A percentile compares a stretch with the other conserved stretches of the same genome.
Evolutionary conservation across 2,113 vertebrate species (phyloP).

Genomic region (Hylia prasina): DNA sequence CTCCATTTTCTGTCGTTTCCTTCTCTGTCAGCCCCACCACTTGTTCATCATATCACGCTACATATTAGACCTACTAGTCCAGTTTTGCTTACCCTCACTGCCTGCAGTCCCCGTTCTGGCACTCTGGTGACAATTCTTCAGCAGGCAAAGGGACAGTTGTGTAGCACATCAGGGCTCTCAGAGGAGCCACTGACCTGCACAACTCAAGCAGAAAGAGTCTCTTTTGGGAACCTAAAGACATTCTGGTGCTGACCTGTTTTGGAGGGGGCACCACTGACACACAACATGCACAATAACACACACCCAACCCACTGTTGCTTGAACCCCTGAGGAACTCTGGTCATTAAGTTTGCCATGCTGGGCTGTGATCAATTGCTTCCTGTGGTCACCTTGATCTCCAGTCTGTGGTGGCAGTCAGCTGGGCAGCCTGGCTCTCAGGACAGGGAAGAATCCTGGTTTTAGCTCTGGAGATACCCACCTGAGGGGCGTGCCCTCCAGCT

Average conservation of each 20-base stretch:
- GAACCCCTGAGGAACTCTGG: background rate
- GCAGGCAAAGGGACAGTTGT: background rate
- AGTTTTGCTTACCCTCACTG: background rate
- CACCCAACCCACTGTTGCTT: background rate
- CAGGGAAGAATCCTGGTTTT: accelerated
- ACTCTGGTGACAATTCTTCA: background rate
- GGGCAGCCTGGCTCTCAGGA: background rate
- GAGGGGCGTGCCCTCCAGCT: background rate
- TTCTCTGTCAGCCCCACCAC: background rate
- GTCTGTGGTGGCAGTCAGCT: background rate
- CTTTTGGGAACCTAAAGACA: background rate
- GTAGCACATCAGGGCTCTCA: background rate
- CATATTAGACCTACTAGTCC: background rate
- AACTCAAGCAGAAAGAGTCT: background rate
- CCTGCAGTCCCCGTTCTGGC: background rate
- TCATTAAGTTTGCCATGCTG: background rate
- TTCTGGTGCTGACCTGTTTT: background rate
- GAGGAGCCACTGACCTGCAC: background rate
- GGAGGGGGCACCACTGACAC: background rate
- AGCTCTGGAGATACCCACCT: background rate
- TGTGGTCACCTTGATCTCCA: background rate
- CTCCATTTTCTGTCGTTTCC: background rate
- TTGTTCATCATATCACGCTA: background rate
- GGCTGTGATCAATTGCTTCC: background rate
- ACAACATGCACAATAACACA: accelerated